Evolutionary conservation across 2,113 vertebrate species (phyloP).

Genomic region (Lamprologus tigripictilis): DNA sequence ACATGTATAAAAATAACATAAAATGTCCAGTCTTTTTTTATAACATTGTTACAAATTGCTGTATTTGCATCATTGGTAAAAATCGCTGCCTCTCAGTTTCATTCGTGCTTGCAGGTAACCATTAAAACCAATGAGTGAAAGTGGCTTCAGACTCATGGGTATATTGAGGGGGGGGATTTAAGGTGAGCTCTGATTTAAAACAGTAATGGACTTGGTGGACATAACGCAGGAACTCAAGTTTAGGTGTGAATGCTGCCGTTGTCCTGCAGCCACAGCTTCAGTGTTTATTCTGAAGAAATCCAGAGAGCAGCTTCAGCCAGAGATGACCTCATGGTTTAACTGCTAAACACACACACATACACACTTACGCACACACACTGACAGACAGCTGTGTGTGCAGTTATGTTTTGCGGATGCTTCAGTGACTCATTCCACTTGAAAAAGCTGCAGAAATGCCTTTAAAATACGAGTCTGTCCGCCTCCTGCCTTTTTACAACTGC

Average conservation of each 20-base stretch:
- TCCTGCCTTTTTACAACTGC: not conserved
- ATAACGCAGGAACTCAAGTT: not conserved
- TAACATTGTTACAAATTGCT: not conserved
- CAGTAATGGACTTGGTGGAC: not conserved
- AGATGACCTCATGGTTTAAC: conserved; percentile 7
- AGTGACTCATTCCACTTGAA: not conserved
- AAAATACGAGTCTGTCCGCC: not conserved
- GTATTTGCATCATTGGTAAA: not conserved
- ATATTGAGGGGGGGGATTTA: not conserved
- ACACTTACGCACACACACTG: not conserved
- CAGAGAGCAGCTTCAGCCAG: not conserved
- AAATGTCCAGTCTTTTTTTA: not conserved
- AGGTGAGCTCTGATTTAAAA: not conserved
- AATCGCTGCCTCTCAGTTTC: not conserved
- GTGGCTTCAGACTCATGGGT: not conserved
- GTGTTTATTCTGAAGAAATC: not conserved
- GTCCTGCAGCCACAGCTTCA: not conserved
- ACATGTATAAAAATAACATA: not conserved
- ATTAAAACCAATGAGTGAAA: not conserved
- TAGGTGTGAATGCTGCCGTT: not conserved
- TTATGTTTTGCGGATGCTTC: not conserved
- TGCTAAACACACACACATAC: not conserved
- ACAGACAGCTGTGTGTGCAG: conserved; percentile 17
- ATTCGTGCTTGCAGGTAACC: not conserved
- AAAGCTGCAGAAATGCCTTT: not conserved